A percentile compares a stretch with the other conserved stretches of the same genome.
Evolutionary conservation across 2,113 vertebrate species (phyloP).

Genomic region (Turnix velox): DNA sequence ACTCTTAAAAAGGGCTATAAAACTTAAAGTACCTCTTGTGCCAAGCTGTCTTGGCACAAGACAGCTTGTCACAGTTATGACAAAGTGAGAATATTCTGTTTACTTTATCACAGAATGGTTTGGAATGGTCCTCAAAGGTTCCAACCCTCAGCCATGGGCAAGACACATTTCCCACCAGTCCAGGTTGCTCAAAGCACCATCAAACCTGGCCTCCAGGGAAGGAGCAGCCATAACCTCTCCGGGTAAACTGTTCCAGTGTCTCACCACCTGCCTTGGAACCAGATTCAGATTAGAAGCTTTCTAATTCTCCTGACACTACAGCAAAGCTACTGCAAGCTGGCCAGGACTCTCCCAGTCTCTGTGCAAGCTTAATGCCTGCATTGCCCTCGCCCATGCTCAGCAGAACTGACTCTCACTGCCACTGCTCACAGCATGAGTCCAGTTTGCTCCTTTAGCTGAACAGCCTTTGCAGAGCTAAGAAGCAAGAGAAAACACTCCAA

Average conservation of each 20-base stretch:
- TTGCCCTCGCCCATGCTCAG: background rate
- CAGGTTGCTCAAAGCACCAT: no score
- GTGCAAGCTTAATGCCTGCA: background rate
- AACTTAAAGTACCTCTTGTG: background rate
- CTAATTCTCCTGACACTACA: background rate
- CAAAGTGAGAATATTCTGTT: fast-evolving
- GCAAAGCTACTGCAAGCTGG: background rate
- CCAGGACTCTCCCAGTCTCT: fast-evolving
- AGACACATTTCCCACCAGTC: no score
- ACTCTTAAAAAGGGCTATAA: background rate
- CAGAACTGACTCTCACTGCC: background rate
- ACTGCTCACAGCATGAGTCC: background rate
- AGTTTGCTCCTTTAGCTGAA: background rate
- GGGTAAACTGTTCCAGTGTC: no score
- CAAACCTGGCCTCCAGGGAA: no score
- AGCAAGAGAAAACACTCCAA: background rate
- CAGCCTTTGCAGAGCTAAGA: background rate
- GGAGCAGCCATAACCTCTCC: no score
- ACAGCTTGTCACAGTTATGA: no score
- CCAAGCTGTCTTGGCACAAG: background rate
- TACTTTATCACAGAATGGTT: no score
- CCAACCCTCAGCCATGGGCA: no score
- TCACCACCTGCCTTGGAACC: background rate
- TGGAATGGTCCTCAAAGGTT: no score
- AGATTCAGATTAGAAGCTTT: background rate